Percentiles rank a stretch among this genome's conserved stretches.
These are phyloP conservation scores for Thalassaphorura encarpata DNA, from an alignment of 1,140 invertebrate genomes.

Conservation along the genomic window DNA sequence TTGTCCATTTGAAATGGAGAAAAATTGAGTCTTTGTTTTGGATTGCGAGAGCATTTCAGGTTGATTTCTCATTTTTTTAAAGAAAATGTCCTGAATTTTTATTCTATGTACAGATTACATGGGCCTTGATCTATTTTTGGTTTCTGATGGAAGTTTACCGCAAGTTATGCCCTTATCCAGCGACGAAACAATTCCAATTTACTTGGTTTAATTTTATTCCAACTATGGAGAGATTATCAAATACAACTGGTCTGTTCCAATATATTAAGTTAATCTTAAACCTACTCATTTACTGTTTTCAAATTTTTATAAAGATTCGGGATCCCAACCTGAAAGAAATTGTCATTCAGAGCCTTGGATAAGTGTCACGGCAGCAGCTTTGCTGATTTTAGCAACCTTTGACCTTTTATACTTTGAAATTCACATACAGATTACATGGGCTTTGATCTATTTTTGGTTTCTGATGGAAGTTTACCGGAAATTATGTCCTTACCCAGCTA, in stretches of 20 bases:
- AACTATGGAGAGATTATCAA: too few relatives aligned
- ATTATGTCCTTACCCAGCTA: neutral
- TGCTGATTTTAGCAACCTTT: neutral
- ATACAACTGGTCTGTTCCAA: too few relatives aligned
- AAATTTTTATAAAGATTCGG: too few relatives aligned
- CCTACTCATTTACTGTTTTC: too few relatives aligned
- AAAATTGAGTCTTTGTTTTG: neutral
- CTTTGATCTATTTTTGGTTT: neutral
- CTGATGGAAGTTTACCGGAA: neutral
- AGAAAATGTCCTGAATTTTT: neutral
- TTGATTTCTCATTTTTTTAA: neutral
- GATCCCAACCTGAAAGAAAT: neutral
- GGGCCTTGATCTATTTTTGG: neutral
- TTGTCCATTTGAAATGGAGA: conserved; percentile 1
- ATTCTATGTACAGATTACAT: neutral
- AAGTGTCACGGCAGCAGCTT: neutral
- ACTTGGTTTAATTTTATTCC: too few relatives aligned
- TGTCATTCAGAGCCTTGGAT: neutral
- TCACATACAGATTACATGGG: neutral
- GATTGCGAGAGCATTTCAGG: neutral
- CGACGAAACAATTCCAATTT: neutral
- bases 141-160: neutral
- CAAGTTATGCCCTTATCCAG: neutral
- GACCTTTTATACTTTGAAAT: neutral
- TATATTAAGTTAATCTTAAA: too few relatives aligned